These are phyloP conservation scores for Cecidostiba fungosa DNA, from an alignment of 2,888 invertebrate species.

Conservation along the genomic window DNA sequence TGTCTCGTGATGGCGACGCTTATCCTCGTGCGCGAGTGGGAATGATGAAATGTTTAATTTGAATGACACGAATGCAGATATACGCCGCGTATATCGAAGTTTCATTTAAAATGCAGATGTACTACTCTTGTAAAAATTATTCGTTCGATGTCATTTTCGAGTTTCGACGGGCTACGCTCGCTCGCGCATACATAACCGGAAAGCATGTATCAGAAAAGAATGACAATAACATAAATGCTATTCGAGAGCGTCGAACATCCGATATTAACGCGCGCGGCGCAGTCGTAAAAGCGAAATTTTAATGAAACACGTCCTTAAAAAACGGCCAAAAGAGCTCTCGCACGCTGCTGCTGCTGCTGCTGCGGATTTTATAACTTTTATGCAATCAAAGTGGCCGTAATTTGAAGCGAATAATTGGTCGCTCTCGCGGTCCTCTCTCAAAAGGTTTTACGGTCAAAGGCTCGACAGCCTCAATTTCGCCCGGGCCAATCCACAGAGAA, in stretches of 20 bases:
- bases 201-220: neutral
- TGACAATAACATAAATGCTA: neutral
- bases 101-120: neutral
- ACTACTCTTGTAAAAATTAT: neutral
- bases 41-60: too few species aligned
- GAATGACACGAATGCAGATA: too few species aligned
- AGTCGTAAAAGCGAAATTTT: constrained; percentile 26
- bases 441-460: constrained; percentile 70
- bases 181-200: neutral
- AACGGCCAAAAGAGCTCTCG: neutral
- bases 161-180: too few species aligned
- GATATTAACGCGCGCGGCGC: constrained; percentile 12
- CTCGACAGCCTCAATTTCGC: constrained; percentile 74
- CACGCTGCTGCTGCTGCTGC: neutral
- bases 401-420: constrained; percentile 72
- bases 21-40: too few species aligned
- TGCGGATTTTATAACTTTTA: constrained; percentile 63
- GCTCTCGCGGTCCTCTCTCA: constrained; percentile 67
- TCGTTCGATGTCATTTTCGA: neutral
- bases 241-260: neutral
- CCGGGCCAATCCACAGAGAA: constrained; percentile 66
- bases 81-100: neutral
- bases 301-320: constrained; percentile 30
- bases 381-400: constrained; percentile 69
- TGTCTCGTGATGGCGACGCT: too few species aligned